A percentile compares a stretch with the other conserved stretches of the same genome.
Conservation (phyloP, 2,113 vertebrate species). For the Pelecanoides urinatrix region DNA sequence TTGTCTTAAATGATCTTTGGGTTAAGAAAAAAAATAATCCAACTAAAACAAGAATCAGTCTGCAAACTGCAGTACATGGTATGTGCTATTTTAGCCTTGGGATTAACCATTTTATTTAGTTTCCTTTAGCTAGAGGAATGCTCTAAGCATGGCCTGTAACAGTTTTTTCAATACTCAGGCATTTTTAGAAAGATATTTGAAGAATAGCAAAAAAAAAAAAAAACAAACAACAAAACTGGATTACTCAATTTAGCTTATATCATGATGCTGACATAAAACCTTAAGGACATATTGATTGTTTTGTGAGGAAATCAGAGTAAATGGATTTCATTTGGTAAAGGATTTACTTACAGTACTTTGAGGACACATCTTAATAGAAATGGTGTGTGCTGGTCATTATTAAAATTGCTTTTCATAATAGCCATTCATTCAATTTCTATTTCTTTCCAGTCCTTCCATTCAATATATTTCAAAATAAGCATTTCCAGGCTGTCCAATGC, state of each 20-base stretch:
- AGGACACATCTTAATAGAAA: neutral
- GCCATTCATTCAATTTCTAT: neutral
- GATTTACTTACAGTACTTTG: neutral
- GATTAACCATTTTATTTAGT: constrained; percentile 24
- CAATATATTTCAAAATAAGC: neutral
- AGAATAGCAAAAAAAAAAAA: neutral
- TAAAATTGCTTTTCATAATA: neutral
- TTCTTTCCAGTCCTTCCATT: neutral
- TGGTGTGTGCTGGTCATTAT: neutral
- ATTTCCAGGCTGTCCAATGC: neutral
- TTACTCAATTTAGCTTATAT: neutral
- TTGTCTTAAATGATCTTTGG: neutral
- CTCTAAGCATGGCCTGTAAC: neutral
- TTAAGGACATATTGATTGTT: constrained; percentile 17
- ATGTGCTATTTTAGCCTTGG: neutral
- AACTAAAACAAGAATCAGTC: neutral
- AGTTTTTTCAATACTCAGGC: neutral
- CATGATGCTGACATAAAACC: neutral
- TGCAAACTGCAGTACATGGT: neutral
- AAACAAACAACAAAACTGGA: neutral
- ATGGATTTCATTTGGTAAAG: constrained; percentile 7
- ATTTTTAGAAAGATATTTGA: constrained; percentile 20
- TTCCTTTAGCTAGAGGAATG: neutral
- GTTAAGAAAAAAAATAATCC: neutral
- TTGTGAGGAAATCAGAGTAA: constrained; percentile 9